phyloP scores from a whole-genome alignment of 2,797 vertebrate genomes.

The Centropyge bicolor region DNA sequence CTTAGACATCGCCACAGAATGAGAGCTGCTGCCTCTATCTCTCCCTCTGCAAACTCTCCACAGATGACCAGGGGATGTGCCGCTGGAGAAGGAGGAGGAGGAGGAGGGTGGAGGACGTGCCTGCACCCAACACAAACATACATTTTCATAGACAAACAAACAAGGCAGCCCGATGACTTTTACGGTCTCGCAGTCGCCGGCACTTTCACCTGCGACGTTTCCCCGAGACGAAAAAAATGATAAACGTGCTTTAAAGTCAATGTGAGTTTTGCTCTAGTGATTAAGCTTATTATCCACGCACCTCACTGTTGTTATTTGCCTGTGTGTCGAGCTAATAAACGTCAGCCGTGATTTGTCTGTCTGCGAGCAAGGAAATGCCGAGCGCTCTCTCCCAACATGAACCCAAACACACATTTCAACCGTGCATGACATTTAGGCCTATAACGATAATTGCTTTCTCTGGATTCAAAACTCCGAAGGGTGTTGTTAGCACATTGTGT shows the following conservation, averaged over 20 bases:
- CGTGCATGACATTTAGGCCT: slow-evolving; percentile 68
- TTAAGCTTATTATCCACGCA: slow-evolving; percentile 57
- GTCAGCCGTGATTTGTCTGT: slow-evolving; percentile 60
- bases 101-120: neutral
- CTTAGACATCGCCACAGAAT: slow-evolving; percentile 44
- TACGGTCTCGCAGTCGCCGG: neutral
- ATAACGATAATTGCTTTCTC: slow-evolving; percentile 63
- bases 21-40: slow-evolving; percentile 32
- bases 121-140: slow-evolving; percentile 30
- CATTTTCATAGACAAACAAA: slow-evolving; percentile 56
- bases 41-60: slow-evolving; percentile 20
- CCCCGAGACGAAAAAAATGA: slow-evolving; percentile 33
- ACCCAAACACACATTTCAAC: slow-evolving; percentile 58
- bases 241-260: slow-evolving; percentile 53
- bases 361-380: slow-evolving; percentile 25
- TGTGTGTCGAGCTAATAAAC: slow-evolving; percentile 62
- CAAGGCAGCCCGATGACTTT: slow-evolving; percentile 22
- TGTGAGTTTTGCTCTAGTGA: slow-evolving; percentile 49
- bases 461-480: slow-evolving; percentile 62
- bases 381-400: slow-evolving; percentile 28
- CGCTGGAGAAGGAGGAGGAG: neutral
- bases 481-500: slow-evolving; percentile 60
- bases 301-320: slow-evolving; percentile 40
- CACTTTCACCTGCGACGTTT: slow-evolving; percentile 17
- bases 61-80: slow-evolving; percentile 33